These are phyloP conservation scores for Peromyscus californicus DNA, from an alignment of 2,113 vertebrate genomes.

Conservation along the genomic window DNA sequence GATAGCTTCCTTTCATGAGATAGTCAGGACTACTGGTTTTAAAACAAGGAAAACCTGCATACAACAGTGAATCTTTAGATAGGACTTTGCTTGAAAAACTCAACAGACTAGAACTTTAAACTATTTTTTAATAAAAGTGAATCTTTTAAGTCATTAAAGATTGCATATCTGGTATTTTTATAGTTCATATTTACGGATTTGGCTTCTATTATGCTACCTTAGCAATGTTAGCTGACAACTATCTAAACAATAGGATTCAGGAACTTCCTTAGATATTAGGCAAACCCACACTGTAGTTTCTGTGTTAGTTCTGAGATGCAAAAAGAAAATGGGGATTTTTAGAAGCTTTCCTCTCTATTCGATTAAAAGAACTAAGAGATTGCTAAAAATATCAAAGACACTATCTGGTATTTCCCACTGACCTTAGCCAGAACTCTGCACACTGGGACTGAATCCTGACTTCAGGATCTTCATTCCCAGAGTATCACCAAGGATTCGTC, in stretches of 20 bases:
- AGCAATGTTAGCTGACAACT: slow-evolving; percentile 14
- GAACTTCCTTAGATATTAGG: slow-evolving; percentile 5
- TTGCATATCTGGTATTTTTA: not conserved
- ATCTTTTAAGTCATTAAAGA: not conserved
- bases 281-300: not conserved
- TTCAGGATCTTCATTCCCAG: not conserved
- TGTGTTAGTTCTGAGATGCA: not conserved
- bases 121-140: not conserved
- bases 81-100: slow-evolving; percentile 22
- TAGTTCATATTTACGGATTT: not conserved
- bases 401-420: not conserved
- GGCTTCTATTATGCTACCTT: slow-evolving; percentile 15
- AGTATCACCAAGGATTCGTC: not conserved
- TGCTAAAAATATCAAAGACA: not conserved
- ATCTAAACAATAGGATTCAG: slow-evolving; percentile 48
- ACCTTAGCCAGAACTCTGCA: not conserved
- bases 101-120: slow-evolving; percentile 55
- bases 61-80: slow-evolving; percentile 5
- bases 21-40: not conserved
- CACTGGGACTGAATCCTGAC: not conserved
- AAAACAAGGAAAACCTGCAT: not conserved
- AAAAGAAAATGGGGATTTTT: not conserved
- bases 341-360: not conserved
- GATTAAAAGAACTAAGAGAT: not conserved
- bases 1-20: not conserved